Percentiles rank a stretch among this genome's conserved stretches.
phyloP scores from a whole-genome alignment of 2,888 invertebrate genomes.

The Entomobrya multifasciata region DNA sequence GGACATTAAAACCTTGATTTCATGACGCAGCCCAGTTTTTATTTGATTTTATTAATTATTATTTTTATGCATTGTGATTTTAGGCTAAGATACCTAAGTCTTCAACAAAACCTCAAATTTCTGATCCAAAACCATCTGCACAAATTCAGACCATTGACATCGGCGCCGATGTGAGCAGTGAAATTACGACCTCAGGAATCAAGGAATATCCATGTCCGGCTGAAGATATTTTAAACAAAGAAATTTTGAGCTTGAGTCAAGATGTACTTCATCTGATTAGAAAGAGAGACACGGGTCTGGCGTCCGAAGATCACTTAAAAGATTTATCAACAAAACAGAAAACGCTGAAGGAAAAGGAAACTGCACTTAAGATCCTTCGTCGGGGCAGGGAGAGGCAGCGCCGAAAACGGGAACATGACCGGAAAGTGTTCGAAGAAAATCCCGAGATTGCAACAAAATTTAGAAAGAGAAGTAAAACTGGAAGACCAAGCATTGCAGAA shows the following conservation, averaged over 20 bases:
- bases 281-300: background rate
- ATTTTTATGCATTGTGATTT: background rate
- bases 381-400: background rate
- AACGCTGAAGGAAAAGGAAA: background rate
- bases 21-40: too few species aligned
- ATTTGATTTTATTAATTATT: background rate
- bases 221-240: background rate
- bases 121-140: background rate
- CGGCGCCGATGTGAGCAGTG: background rate
- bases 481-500: conserved; percentile 62
- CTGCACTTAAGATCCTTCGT: background rate
- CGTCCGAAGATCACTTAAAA: background rate
- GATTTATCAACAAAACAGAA: background rate
- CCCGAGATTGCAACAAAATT: conserved; percentile 46
- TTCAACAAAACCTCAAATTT: background rate
- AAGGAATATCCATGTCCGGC: background rate
- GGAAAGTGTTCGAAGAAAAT: background rate
- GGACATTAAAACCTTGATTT: too few species aligned
- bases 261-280: background rate
- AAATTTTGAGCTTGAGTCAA: background rate
- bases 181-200: background rate
- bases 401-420: background rate
- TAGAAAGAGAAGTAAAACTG: background rate
- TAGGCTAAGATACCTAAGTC: background rate
- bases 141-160: background rate